phyloP scores from a whole-genome alignment of 2,113 vertebrate species.

The human (Homo sapiens) region GRCh38 chr15:74596001-74596500 shows the following conservation, averaged over 20 bases:
- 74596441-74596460: background rate
- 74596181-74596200: slow-evolving; percentile 25
- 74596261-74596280: background rate
- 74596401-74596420: background rate
- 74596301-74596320: background rate
- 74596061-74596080: slow-evolving; percentile 43
- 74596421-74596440: background rate
- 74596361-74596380: background rate
- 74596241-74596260: slow-evolving; percentile 2
- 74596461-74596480: background rate
- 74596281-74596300: background rate
- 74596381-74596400: background rate
- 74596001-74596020: slow-evolving; percentile 66
- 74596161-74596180: background rate
- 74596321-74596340: background rate
- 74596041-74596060: slow-evolving; percentile 42
- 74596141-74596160: slow-evolving; percentile 68
- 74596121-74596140: slow-evolving; percentile 55
- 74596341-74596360: slow-evolving; percentile 14
- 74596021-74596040: slow-evolving; percentile 25
- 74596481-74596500: background rate
- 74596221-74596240: background rate
- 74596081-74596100: slow-evolving; percentile 85
- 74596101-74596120: slow-evolving; percentile 57
- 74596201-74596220: background rate